These are phyloP conservation scores for Phalacrocorax pelagicus DNA, from an alignment of 2,113 vertebrate genomes.

Conservation along the genomic window DNA sequence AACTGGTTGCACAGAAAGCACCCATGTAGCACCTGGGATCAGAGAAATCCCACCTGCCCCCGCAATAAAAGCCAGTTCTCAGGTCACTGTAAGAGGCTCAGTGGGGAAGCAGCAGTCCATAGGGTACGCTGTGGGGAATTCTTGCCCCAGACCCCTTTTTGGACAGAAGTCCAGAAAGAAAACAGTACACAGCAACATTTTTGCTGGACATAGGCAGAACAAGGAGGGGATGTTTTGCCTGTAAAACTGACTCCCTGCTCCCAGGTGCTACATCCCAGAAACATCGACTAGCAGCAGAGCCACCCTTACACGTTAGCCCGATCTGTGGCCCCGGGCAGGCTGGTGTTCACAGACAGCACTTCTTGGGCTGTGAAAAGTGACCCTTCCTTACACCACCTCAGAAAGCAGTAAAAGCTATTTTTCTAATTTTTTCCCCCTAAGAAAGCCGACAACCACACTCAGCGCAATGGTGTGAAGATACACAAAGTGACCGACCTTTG, in stretches of 20 bases:
- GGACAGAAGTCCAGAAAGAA: neutral
- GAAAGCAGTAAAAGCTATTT: neutral
- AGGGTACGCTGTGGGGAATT: neutral
- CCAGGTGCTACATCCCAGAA: neutral
- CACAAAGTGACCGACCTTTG: neutral
- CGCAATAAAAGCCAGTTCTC: fast-evolving
- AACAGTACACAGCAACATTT: fast-evolving
- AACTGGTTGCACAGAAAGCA: neutral
- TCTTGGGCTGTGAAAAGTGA: neutral
- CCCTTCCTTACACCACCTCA: neutral
- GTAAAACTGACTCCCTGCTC: neutral
- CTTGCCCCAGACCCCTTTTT: neutral
- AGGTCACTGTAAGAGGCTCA: neutral
- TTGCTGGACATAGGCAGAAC: neutral
- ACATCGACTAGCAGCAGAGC: fast-evolving
- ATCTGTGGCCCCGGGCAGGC: neutral
- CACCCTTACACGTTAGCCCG: fast-evolving
- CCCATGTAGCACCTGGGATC: fast-evolving
- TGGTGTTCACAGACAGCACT: fast-evolving
- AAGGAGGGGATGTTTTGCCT: neutral
- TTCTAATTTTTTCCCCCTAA: neutral
- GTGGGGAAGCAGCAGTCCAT: neutral
- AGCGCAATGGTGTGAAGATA: fast-evolving
- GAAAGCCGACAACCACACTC: neutral
- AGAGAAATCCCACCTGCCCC: neutral